Percentiles rank a stretch among this genome's conserved stretches.
These are phyloP conservation scores for Bos taurus DNA, from an alignment of 2,113 vertebrate genomes.

Conservation along the genomic window ARS-UCD2.0 NC_037340.1:39687001-39687500, in stretches of 20 bases:
- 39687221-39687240: background rate
- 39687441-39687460: background rate
- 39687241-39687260: background rate
- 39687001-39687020: conserved; percentile 48
- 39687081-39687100: conserved; percentile 30
- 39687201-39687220: background rate
- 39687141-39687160: background rate
- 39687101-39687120: conserved; percentile 45
- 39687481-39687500: background rate
- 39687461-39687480: background rate
- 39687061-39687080: conserved; percentile 65
- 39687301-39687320: background rate
- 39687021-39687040: conserved; percentile 59
- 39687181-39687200: background rate
- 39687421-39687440: background rate
- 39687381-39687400: background rate
- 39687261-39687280: background rate
- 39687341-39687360: conserved; percentile 24
- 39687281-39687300: background rate
- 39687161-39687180: background rate
- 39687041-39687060: conserved; percentile 31
- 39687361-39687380: background rate
- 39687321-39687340: background rate
- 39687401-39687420: background rate
- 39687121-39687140: background rate